Evolutionary conservation across 2,797 vertebrate genomes (phyloP).

Genomic region (Argyrosomus regius): DNA sequence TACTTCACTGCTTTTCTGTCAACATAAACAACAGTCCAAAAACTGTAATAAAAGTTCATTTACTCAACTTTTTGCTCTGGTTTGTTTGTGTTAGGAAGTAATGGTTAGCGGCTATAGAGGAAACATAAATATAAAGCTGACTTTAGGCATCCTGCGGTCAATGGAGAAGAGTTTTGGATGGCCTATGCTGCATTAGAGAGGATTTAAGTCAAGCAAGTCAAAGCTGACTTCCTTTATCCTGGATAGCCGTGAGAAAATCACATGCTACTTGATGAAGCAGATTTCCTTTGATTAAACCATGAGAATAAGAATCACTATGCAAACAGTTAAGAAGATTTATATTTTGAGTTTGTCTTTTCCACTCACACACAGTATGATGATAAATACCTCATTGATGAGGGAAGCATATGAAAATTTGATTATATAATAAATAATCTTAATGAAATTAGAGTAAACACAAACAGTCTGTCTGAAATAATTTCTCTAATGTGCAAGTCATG

Average conservation of each 20-base stretch:
- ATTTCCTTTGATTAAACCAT: neutral
- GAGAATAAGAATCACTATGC: neutral
- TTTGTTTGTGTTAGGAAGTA: slow-evolving; percentile 1
- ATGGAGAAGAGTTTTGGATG: too few relatives aligned
- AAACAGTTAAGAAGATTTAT: neutral
- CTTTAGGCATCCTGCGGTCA: too few relatives aligned
- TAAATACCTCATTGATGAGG: neutral
- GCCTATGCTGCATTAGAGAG: too few relatives aligned
- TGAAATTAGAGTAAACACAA: neutral
- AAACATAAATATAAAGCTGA: too few relatives aligned
- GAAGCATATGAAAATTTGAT: neutral
- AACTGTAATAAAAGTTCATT: slow-evolving; percentile 65
- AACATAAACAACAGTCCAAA: slow-evolving; percentile 46
- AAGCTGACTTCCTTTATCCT: too few relatives aligned
- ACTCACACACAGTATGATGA: neutral
- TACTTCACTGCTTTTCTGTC: slow-evolving; percentile 63
- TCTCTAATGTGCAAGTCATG: neutral
- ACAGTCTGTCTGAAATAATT: neutral
- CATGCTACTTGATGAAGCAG: neutral
- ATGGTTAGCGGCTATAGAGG: neutral
- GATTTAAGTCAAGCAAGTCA: too few relatives aligned
- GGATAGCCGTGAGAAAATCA: neutral
- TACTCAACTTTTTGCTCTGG: slow-evolving; percentile 31
- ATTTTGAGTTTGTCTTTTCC: neutral
- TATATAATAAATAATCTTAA: neutral